phyloP scores from a whole-genome alignment of 2,113 vertebrate species.

The Megalops atlanticus region DNA sequence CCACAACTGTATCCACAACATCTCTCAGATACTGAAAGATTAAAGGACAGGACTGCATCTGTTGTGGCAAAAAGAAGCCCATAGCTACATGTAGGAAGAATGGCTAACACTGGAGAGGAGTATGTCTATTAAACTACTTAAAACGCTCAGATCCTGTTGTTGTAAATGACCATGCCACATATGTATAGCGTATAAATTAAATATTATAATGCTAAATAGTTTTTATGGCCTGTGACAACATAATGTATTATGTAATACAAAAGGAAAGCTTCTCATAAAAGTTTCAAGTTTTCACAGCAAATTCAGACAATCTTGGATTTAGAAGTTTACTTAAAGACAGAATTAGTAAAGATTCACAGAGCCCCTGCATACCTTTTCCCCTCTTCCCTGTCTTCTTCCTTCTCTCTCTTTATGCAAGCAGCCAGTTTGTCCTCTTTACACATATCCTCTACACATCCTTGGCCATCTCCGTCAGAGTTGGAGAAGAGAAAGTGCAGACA shows the following conservation, averaged over 20 bases:
- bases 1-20: background rate
- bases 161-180: background rate
- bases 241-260: slow-evolving; percentile 16
- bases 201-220: background rate
- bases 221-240: slow-evolving; percentile 10
- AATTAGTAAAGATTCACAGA: slow-evolving; percentile 21
- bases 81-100: background rate
- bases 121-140: background rate
- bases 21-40: background rate
- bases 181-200: background rate
- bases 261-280: slow-evolving; percentile 9
- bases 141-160: background rate
- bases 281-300: background rate
- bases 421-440: slow-evolving; percentile 85
- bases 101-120: background rate
- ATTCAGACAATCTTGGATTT: background rate
- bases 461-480: slow-evolving; percentile 91
- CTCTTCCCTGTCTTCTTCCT: slow-evolving; percentile 86
- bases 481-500: background rate
- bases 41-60: background rate
- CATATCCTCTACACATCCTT: slow-evolving; percentile 88
- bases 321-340: background rate
- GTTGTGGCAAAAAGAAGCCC: background rate
- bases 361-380: slow-evolving; percentile 53
- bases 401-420: slow-evolving; percentile 93